A percentile compares a stretch with the other conserved stretches of the same genome.
These are phyloP conservation scores for Scaptomyza flava DNA, from an alignment of 2,888 invertebrate genomes.

Conservation along the genomic window DNA sequence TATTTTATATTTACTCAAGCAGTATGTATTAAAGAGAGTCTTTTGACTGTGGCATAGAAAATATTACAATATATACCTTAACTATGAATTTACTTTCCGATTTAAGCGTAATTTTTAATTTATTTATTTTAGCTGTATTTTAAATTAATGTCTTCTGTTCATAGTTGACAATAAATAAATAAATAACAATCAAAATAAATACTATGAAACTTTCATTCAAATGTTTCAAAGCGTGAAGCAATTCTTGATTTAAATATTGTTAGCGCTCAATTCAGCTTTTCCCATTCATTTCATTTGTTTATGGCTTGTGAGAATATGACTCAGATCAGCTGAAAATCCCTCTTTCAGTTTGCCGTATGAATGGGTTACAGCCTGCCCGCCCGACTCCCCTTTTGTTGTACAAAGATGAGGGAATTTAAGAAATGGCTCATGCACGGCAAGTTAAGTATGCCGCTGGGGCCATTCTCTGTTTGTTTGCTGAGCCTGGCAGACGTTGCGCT, in stretches of 20 bases:
- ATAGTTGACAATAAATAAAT: too few species aligned
- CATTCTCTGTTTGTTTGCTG: slow-evolving; percentile 42
- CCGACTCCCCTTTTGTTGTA: background rate
- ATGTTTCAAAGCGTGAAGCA: too few species aligned
- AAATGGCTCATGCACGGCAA: slow-evolving; percentile 62
- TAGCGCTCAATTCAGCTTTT: background rate
- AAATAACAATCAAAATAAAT: too few species aligned
- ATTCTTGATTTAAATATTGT: background rate
- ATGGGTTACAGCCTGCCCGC: background rate
- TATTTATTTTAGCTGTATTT: too few species aligned
- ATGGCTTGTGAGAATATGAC: slow-evolving; percentile 27
- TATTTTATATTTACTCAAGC: slow-evolving; percentile 10
- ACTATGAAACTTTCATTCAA: too few species aligned
- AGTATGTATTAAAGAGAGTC: background rate
- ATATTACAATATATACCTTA: background rate
- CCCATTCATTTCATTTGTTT: slow-evolving; percentile 30
- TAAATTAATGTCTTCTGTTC: too few species aligned
- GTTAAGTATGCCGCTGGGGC: slow-evolving; percentile 63
- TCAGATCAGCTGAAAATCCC: slow-evolving; percentile 28
- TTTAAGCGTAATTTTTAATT: too few species aligned
- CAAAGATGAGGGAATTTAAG: slow-evolving; percentile 6
- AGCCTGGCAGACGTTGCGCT: slow-evolving; percentile 57
- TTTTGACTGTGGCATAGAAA: slow-evolving; percentile 1
- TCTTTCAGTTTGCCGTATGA: background rate
- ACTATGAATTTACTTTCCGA: background rate